phyloP scores from a whole-genome alignment of 2,113 vertebrate genomes.

The Gallinago media region DNA sequence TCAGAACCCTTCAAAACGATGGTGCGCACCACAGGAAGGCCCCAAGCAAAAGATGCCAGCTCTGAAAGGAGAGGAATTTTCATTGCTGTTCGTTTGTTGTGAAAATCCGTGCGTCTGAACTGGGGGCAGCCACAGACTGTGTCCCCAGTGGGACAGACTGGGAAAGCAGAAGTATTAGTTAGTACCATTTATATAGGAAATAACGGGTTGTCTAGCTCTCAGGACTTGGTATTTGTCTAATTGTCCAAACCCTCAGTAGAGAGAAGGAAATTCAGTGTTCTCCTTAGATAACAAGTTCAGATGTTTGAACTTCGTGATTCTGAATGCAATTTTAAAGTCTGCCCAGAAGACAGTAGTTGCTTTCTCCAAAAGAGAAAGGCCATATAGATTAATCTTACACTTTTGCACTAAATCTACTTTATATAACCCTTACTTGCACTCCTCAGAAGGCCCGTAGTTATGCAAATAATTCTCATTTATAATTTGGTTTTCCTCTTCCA shows the following conservation, averaged over 20 bases:
- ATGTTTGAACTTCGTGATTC: background rate
- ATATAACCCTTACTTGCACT: background rate
- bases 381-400: background rate
- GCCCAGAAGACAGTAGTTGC: background rate
- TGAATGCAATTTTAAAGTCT: background rate
- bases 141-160: background rate
- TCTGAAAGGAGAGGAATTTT: background rate
- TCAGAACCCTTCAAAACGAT: background rate
- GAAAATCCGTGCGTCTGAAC: background rate
- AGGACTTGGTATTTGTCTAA: background rate
- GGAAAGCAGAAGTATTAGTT: background rate
- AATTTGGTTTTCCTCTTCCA: background rate
- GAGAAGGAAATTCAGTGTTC: background rate
- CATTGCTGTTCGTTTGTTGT: background rate
- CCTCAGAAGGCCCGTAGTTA: background rate
- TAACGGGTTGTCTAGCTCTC: background rate
- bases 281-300: background rate
- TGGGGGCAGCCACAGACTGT: background rate
- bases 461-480: conserved; percentile 43
- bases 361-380: background rate
- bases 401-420: conserved; percentile 4
- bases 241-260: background rate
- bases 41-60: background rate
- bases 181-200: background rate
- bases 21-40: background rate